These are phyloP conservation scores for Campylomormyrus tamandua DNA, from an alignment of 2,113 vertebrate genomes.

Conservation along the genomic window DNA sequence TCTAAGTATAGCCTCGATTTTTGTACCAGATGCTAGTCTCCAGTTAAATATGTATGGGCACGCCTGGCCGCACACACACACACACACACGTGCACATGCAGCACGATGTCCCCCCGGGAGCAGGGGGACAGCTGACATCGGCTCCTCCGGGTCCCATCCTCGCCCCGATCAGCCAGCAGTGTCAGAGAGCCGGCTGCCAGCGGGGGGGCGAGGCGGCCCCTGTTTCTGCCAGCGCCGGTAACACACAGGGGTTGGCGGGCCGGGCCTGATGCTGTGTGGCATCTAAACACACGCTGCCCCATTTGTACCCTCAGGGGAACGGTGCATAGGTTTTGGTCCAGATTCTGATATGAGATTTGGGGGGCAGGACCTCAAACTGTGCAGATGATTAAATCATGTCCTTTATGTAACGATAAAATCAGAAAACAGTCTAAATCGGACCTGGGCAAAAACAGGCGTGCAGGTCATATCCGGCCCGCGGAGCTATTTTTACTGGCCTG, in stretches of 20 bases:
- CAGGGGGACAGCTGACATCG: not conserved
- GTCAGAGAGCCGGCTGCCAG: not conserved
- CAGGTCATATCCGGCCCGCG: not conserved
- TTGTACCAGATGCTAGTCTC: not conserved
- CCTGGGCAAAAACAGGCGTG: not conserved
- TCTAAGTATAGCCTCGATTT: not conserved
- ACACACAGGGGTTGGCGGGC: not conserved
- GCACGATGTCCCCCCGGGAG: not conserved
- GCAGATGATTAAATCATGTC: not conserved
- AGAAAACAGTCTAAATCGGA: not conserved
- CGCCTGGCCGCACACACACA: not conserved
- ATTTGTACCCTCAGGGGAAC: not conserved
- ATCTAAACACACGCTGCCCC: not conserved
- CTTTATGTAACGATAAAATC: not conserved
- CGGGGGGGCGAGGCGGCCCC: not conserved
- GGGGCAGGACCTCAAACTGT: not conserved
- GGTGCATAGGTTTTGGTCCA: not conserved
- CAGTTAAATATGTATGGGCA: not conserved
- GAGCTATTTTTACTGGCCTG: not conserved
- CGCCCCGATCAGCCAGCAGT: not conserved
- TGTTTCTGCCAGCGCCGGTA: not conserved
- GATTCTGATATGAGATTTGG: not conserved
- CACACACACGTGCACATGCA: not conserved
- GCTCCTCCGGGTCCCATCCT: not conserved
- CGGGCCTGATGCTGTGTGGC: not conserved